Percentiles rank a stretch among this genome's conserved stretches.
These are phyloP conservation scores for Spea hammondii DNA, from an alignment of 2,797 vertebrate genomes.

Conservation along the genomic window DNA sequence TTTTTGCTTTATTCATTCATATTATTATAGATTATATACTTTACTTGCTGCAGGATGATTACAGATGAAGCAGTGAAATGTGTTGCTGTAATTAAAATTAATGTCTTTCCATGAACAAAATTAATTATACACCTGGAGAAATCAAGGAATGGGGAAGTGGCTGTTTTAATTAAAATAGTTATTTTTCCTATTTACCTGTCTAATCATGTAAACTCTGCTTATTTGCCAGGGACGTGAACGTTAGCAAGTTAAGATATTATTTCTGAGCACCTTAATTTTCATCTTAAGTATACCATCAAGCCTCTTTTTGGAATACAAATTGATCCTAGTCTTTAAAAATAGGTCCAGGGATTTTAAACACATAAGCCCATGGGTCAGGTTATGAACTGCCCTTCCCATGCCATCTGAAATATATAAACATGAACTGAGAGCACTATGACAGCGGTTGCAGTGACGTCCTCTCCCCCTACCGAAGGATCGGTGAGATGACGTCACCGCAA, in stretches of 20 bases:
- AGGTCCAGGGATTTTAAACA: too few relatives aligned
- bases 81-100: background rate
- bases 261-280: background rate
- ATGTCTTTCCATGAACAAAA: background rate
- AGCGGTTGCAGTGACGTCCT: too few relatives aligned
- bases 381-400: too few relatives aligned
- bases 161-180: background rate
- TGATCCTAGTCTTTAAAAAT: too few relatives aligned
- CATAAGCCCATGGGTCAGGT: too few relatives aligned
- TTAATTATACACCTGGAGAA: background rate
- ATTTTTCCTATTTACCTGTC: background rate
- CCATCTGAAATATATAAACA: too few relatives aligned
- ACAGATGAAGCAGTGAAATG: background rate
- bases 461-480: too few relatives aligned
- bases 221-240: background rate
- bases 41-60: background rate
- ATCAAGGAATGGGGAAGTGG: background rate
- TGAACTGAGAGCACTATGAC: too few relatives aligned
- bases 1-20: background rate
- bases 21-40: background rate
- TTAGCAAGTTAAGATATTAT: background rate
- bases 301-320: too few relatives aligned
- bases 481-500: too few relatives aligned
- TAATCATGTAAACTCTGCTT: background rate
- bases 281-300: background rate